These are phyloP conservation scores for Sisyra nigra DNA, from an alignment of 2,888 invertebrate genomes.

Conservation along the genomic window DNA sequence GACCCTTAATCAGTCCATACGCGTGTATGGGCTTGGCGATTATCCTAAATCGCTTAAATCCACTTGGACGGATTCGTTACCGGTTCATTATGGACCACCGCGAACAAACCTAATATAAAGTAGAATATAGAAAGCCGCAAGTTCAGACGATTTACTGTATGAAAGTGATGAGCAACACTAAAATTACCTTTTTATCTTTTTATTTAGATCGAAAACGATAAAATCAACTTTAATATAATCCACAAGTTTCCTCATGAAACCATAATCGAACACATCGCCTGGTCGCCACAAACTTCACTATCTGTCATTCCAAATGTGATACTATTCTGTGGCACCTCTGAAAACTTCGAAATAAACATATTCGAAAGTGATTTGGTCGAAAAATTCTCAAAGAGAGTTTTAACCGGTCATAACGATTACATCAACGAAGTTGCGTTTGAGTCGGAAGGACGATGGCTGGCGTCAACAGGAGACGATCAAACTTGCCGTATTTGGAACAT, in stretches of 20 bases:
- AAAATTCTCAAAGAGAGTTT: conserved; percentile 27
- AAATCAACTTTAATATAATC: conserved; percentile 34
- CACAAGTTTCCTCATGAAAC: conserved; percentile 37
- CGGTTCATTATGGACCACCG: too few relatives aligned
- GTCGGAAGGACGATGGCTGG: conserved; percentile 47
- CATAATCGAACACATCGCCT: conserved; percentile 35
- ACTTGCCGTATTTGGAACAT: conserved; percentile 52
- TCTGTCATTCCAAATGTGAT: conserved; percentile 37
- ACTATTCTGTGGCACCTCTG: conserved; percentile 33
- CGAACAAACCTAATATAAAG: too few relatives aligned
- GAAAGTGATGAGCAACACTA: too few relatives aligned
- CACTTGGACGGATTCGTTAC: too few relatives aligned
- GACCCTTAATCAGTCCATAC: too few relatives aligned
- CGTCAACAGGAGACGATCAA: conserved; percentile 62
- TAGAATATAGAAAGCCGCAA: too few relatives aligned
- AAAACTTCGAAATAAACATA: conserved; percentile 34
- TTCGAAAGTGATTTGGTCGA: conserved; percentile 37
- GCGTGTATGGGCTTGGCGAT: too few relatives aligned
- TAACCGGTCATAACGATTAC: conserved; percentile 47
- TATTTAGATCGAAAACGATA: conserved; percentile 19
- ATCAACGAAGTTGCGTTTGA: conserved; percentile 55
- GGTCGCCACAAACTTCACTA: conserved; percentile 45
- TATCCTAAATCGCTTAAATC: too few relatives aligned
- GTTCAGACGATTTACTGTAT: too few relatives aligned
- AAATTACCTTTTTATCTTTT: conserved; percentile 15